Evolutionary conservation across 2,888 invertebrate species (phyloP), one percentile per base, ranked within the genome.

Genomic region (Ommatoiulus sabulosus): DNA sequence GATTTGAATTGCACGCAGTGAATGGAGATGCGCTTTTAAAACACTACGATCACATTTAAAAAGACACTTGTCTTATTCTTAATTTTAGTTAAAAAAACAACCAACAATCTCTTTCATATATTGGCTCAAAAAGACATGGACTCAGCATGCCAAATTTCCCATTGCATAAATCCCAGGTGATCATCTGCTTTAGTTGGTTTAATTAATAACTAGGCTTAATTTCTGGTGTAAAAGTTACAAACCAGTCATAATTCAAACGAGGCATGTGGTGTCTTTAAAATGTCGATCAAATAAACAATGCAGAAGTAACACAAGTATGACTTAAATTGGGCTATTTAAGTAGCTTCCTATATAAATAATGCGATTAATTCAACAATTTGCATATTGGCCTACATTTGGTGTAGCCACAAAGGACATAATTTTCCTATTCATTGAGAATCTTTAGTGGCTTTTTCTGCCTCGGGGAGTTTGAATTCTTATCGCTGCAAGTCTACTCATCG

Each of bases 341-440:
- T n/a, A 72, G 72, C 72, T 72, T 72, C 24, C 24, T 72, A 24
- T 24, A 10, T 72, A 24, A 24, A 72, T 24, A 72, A 72, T 72
- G 24, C 24, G 72, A 72, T 24, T 72, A 24, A 72, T 72, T 72
- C 72, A 72, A 24, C 24, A 24, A 72, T 72, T 72, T 72, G 72
- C 72, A 72, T 72, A 72, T 72, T 72, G 72, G 24, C 72, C 72
- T 72, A 72, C 72, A 24, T 72, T 72, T 72, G 24, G 24, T 72
- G 24, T 24, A 72, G 72, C 24, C 72, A 72, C 72, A 72, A 72
- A 72, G 20, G 24, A 24, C 8, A 24, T 72, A 72, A 72, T 72
- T 72, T 72, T 72, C n/a, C 24, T 24, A 72, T 72, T 72, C 72
- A 72, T 24, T 3, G 0, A 3, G 24, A 20, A 72, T 72, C 72